Evolutionary conservation across 2,888 invertebrate genomes (phyloP).

Genomic region (Nemoura dubitans): DNA sequence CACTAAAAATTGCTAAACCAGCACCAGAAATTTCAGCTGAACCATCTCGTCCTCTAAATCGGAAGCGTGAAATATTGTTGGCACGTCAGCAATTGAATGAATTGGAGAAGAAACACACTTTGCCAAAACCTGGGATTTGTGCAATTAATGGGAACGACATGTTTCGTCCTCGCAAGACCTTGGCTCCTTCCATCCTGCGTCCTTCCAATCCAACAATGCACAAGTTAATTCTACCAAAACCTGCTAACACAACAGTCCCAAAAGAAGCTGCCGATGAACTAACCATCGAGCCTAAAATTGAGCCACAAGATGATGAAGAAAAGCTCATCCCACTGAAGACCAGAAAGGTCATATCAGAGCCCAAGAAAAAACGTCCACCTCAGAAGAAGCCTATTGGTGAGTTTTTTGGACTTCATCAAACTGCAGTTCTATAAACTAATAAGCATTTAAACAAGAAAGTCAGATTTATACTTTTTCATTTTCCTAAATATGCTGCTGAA

Average conservation of each 20-base stretch:
- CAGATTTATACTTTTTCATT: too few species aligned
- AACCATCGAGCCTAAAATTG: too few species aligned
- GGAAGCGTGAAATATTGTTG: background rate
- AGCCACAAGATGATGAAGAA: background rate
- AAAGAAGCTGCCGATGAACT: background rate
- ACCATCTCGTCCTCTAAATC: background rate
- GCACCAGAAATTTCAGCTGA: background rate
- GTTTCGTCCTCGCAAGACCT: background rate
- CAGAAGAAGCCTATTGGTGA: background rate
- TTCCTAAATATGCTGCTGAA: too few species aligned
- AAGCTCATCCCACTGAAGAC: background rate
- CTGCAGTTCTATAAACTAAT: too few species aligned
- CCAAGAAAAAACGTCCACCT: background rate
- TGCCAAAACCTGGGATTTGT: background rate
- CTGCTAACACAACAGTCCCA: background rate
- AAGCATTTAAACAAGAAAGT: too few species aligned
- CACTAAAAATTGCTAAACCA: background rate
- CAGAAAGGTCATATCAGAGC: background rate
- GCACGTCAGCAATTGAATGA: background rate
- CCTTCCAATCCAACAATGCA: background rate
- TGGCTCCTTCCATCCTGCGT: background rate
- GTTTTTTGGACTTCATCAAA: too few species aligned
- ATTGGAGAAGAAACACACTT: background rate
- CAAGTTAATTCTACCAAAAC: background rate
- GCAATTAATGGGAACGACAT: background rate